A percentile compares a stretch with the other conserved stretches of the same genome.
These are phyloP conservation scores for Agrochola macilenta DNA, from an alignment of 2,888 invertebrate species.

Conservation along the genomic window DNA sequence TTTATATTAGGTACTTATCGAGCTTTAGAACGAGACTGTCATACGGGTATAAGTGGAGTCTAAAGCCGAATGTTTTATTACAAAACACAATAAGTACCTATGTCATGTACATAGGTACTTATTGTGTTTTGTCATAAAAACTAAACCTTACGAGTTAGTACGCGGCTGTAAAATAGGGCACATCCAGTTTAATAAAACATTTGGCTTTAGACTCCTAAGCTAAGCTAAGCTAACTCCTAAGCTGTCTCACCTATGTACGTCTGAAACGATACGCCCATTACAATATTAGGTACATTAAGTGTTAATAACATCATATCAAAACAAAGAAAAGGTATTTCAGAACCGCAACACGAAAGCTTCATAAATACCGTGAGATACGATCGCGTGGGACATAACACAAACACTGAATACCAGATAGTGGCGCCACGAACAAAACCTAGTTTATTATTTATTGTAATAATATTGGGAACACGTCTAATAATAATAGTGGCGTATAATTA, in stretches of 20 bases:
- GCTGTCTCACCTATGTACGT: background rate
- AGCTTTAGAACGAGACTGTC: too few relatives aligned
- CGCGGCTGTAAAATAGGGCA: too few relatives aligned
- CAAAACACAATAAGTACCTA: too few relatives aligned
- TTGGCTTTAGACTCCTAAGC: too few relatives aligned
- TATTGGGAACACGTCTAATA: constrained; percentile 54
- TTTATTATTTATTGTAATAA: constrained; percentile 62
- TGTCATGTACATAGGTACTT: too few relatives aligned
- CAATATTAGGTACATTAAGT: background rate
- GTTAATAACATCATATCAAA: constrained; percentile 28
- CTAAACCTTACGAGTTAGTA: too few relatives aligned
- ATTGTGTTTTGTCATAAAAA: too few relatives aligned
- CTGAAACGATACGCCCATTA: background rate
- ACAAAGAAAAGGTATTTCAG: constrained; percentile 41
- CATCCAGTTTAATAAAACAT: too few relatives aligned
- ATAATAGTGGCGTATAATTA: constrained; percentile 59
- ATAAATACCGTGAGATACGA: constrained; percentile 58
- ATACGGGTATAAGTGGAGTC: too few relatives aligned
- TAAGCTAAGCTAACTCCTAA: too few relatives aligned
- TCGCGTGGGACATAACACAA: constrained; percentile 43
- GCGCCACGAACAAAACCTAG: constrained; percentile 57
- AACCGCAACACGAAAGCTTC: constrained; percentile 34
- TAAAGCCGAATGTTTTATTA: too few relatives aligned
- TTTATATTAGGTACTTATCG: too few relatives aligned
- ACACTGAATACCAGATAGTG: constrained; percentile 51